Percentiles rank a stretch among this genome's conserved stretches.
phyloP scores from a whole-genome alignment of 2,113 vertebrate species.

The Neomonachus schauinslandi region DNA sequence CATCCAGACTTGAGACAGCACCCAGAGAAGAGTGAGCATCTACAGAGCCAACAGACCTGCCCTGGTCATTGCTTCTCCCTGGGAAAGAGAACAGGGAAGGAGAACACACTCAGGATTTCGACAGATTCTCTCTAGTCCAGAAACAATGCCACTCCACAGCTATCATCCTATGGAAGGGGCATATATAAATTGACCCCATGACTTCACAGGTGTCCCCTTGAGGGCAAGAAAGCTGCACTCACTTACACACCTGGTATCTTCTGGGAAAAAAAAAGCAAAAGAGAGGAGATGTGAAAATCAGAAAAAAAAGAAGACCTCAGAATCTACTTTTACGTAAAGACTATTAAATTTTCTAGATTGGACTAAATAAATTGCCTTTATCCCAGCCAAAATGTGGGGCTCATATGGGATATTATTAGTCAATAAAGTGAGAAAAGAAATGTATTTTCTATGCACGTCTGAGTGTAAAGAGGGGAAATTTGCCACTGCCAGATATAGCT shows the following conservation, averaged over 20 bases:
- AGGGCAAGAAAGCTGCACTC: not conserved
- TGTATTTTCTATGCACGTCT: not conserved
- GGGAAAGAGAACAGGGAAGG: not conserved
- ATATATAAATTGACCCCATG: not conserved
- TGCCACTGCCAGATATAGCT: not conserved
- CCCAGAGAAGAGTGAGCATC: not conserved
- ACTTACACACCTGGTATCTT: not conserved
- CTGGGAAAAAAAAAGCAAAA: not conserved
- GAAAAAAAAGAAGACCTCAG: not conserved
- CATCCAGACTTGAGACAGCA: not conserved
- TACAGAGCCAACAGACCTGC: not conserved
- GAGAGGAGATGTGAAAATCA: not conserved
- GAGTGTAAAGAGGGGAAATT: not conserved
- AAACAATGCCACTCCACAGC: not conserved
- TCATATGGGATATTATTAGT: not conserved
- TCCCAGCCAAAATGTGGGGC: not conserved
- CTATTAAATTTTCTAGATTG: not conserved
- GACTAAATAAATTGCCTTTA: conserved; percentile 26
- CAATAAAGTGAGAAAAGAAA: conserved; percentile 21
- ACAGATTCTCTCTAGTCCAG: not conserved
- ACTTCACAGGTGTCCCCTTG: not conserved
- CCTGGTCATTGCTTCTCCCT: no score
- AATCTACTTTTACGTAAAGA: not conserved
- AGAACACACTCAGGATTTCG: not conserved
- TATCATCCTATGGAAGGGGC: not conserved